Base-by-base conservation (phyloP, 1,140 invertebrate genomes). In the Adoxophyes honmai region DNA sequence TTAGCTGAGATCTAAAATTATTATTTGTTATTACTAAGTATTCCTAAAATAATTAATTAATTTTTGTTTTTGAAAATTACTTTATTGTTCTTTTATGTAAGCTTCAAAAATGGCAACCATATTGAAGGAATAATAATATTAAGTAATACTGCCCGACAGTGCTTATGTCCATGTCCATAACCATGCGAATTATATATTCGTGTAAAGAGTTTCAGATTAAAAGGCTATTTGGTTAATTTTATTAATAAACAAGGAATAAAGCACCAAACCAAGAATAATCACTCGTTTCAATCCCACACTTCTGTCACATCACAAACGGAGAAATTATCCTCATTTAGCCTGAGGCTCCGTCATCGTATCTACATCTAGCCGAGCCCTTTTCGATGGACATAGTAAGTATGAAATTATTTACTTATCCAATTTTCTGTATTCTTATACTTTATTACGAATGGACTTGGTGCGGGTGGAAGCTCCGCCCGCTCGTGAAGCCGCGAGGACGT, bases 221-320 rank as follows among this genome's bases (percentile, higher is more conserved):
- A 71, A 69, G 72, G 73, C 62, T 66, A 67, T 72, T 75, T 73
- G 73, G 75, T 76, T 78, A 80, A 66, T n/a, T n/a, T n/a, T n/a
- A 86, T 74, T 79, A 78, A 33, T 11, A n/a, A 35, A 52, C n/a
- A 7, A 81, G 81, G 38, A 21, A 75, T 77, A 83, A 84, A 84
- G 80, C 81, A 84, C 80, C 75, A 74, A 73, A 79, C 77, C 21
- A 44, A 70, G 74, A 77, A 76, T 73, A 75, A 75, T 66, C 69
- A 70, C 73, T 76, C 72, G 70, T 70, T 70, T 69, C 69, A 55
- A 64, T 66, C 66, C 62, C 60, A 71, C 70, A 73, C 64, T 70
- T 59, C 56, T 68, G 60, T 66, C 39, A 54, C 59, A 59, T 73
- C 64, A 72, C 62, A 44, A 28, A 66, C 57, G 36, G 62, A 58